phyloP scores from a whole-genome alignment of 2,113 vertebrate species.

The Serilophus lunatus region DNA sequence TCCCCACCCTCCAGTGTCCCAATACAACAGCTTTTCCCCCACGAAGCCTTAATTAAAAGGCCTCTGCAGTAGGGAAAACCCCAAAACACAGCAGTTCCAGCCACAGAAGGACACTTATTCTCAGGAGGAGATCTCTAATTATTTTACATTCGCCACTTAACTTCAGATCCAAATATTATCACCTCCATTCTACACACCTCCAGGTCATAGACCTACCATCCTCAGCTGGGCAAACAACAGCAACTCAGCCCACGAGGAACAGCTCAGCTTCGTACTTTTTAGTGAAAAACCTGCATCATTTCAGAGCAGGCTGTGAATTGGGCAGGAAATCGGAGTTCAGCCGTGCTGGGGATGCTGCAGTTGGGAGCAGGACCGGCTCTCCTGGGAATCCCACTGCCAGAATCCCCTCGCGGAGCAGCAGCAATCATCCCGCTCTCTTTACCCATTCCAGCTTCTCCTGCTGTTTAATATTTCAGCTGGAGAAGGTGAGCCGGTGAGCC shows the following conservation, averaged over 20 bases:
- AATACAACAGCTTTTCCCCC: not conserved
- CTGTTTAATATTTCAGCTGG: slow-evolving; percentile 63
- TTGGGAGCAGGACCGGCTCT: not conserved
- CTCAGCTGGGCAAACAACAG: not conserved
- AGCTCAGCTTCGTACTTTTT: not conserved
- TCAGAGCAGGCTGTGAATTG: not conserved
- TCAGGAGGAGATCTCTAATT: not conserved
- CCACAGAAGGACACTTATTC: not conserved
- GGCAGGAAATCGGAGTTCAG: not conserved
- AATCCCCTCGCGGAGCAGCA: not conserved
- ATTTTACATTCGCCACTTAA: not conserved
- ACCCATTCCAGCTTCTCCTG: not conserved
- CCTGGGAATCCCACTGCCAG: not conserved
- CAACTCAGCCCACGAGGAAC: not conserved
- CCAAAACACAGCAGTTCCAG: not conserved
- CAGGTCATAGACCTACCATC: not conserved
- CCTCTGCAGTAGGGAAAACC: not conserved
- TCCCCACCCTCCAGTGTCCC: not conserved
- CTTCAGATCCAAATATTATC: not conserved
- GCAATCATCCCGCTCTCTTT: slow-evolving; percentile 5
- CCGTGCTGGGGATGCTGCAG: rapidly evolving
- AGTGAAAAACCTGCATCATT: not conserved
- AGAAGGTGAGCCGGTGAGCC: slow-evolving; percentile 16
- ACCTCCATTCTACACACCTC: not conserved
- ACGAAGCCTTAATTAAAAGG: not conserved